Evolutionary conservation across 2,113 vertebrate genomes (phyloP).

Genomic region (Salvator merianae): DNA sequence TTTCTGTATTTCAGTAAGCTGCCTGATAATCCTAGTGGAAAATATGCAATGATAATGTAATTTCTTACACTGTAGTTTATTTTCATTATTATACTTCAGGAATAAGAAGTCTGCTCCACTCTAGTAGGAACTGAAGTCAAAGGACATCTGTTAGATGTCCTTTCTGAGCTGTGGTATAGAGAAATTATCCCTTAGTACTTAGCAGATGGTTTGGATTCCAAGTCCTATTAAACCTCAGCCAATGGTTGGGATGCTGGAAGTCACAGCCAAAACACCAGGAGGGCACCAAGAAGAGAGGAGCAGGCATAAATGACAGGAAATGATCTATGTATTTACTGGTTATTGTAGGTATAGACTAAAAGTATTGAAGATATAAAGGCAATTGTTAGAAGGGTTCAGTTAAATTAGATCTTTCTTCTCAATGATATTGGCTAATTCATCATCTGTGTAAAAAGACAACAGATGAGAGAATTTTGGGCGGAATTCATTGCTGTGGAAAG

Average conservation of each 20-base stretch:
- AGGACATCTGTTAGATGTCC: too few relatives aligned
- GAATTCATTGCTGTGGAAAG: constrained; percentile 21
- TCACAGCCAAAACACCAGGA: neutral
- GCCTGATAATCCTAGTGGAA: too few relatives aligned
- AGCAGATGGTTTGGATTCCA: neutral
- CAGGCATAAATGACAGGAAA: neutral
- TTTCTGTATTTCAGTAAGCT: too few relatives aligned
- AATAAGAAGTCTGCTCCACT: too few relatives aligned
- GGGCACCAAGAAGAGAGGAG: neutral
- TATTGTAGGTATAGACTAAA: neutral
- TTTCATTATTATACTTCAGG: too few relatives aligned
- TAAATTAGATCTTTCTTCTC: neutral
- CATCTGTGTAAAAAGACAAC: neutral
- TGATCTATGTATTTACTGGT: too few relatives aligned
- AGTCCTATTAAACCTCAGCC: neutral
- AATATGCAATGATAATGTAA: too few relatives aligned
- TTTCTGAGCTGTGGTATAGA: too few relatives aligned
- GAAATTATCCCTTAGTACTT: neutral
- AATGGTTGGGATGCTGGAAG: neutral
- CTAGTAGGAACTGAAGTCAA: too few relatives aligned
- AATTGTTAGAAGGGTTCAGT: neutral
- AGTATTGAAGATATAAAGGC: neutral
- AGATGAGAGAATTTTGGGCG: neutral
- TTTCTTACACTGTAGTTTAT: too few relatives aligned
- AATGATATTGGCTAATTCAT: constrained; percentile 14